Evolutionary conservation across 2,797 vertebrate genomes (phyloP), one percentile per base, ranked within the genome.

Genomic region (Knipowitschia caucasica): DNA sequence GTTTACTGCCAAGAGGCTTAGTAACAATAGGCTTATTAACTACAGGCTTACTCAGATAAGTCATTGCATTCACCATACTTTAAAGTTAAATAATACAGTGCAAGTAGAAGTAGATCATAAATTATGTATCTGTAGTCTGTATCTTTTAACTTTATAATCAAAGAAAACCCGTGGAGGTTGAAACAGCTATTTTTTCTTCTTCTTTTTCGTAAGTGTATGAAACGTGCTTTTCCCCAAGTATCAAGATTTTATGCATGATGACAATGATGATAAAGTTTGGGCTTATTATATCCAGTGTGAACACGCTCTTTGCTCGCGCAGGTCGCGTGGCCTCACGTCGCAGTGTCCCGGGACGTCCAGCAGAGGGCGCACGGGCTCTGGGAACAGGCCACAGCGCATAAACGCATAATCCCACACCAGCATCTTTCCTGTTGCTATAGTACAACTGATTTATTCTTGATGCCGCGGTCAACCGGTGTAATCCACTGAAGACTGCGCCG

Each of bases 301-400:
- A 59, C 38, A 78, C 53, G 62, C 62, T 27, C 31, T 40, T 20
- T 4, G 59, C 63, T 69, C 33, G 64, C 56, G 54, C 56, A 20
- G 50, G 54, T 53, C 15, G 53, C 47, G 34, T 4, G 25, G 39
- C 56, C 60, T 25, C 40, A 25, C 0, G 3, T 4, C 66, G 73
- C n/a, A 17, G 43, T 62, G 70, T 51, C 45, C 26, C 70, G 36
- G 57, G n/a, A 42, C 52, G 69, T 50, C 89, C 89, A 88, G 86
- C 45, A 91, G 90, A 77, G 85, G 89, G 88, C 90, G 79, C 75
- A 80, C 76, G 49, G 49, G 24, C 53, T 61, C 75, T 71, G 70
- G 15, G 54, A 77, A 77, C 63, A 21, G 65, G 65, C 62, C 1
- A 0, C 66, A 31, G 20, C 7, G 40, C 52, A 57, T 71, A 64